Conservation (phyloP, 2,888 invertebrate species). For the Icerya purchasi region DNA sequence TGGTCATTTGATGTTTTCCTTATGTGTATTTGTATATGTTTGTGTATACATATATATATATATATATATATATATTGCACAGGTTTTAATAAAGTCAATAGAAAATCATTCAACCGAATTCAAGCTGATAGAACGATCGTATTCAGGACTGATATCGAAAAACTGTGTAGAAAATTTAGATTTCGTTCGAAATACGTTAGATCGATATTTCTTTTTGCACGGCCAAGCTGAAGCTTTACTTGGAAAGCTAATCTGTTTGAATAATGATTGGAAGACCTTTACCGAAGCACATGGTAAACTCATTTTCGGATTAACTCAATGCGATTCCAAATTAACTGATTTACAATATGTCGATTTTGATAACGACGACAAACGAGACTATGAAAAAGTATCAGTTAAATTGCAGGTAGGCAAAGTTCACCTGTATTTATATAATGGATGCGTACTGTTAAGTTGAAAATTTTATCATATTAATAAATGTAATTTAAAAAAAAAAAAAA, state of each 20-base stretch:
- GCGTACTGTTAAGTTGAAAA: background rate
- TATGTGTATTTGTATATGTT: no score
- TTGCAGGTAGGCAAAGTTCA: conserved; percentile 12
- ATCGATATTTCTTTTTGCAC: conserved; percentile 6
- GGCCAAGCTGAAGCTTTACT: conserved; percentile 1
- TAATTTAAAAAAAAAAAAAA: no score
- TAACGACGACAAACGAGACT: conserved; percentile 4
- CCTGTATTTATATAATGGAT: background rate
- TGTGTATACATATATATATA: no score
- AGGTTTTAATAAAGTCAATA: background rate
- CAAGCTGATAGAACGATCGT: conserved; percentile 8
- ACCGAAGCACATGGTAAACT: conserved; percentile 47
- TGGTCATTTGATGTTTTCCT: no score
- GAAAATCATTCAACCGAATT: conserved; percentile 8
- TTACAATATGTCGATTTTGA: conserved; percentile 33
- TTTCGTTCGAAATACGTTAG: conserved; percentile 1
- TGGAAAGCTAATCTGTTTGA: conserved; percentile 33
- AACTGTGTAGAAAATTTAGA: background rate
- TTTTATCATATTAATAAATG: background rate
- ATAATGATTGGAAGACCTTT: conserved; percentile 42
- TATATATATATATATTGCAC: no score
- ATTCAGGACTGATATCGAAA: conserved; percentile 6
- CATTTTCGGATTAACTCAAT: conserved; percentile 43
- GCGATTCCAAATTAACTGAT: conserved; percentile 49
- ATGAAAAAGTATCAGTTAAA: conserved; percentile 12